Percentiles rank a stretch among this genome's conserved stretches.
phyloP scores from a whole-genome alignment of 2,888 invertebrate species.

The Melangyna quadrimaculata region DNA sequence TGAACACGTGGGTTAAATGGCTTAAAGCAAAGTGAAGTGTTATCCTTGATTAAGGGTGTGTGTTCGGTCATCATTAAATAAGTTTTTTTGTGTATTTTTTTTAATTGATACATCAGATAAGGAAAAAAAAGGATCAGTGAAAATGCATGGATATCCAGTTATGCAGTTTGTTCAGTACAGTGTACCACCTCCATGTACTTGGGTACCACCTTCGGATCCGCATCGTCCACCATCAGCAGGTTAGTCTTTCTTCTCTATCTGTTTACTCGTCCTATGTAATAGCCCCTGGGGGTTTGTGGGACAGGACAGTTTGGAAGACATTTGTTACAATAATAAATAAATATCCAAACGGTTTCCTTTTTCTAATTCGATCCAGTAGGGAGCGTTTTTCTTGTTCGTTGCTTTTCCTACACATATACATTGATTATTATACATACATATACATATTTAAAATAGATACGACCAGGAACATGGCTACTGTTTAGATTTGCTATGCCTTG shows the following conservation, averaged over 20 bases:
- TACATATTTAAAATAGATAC: not conserved
- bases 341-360: slow-evolving; percentile 26
- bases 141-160: slow-evolving; percentile 85
- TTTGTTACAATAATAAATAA: slow-evolving; percentile 28
- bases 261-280: not conserved
- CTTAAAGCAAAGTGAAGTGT: slow-evolving; percentile 47
- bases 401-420: not conserved
- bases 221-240: slow-evolving; percentile 76
- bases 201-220: slow-evolving; percentile 79
- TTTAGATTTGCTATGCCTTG: slow-evolving; percentile 1
- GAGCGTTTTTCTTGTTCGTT: slow-evolving; percentile 14
- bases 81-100: not conserved
- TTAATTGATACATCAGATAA: not conserved
- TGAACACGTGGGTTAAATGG: slow-evolving; percentile 61
- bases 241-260: slow-evolving; percentile 34
- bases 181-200: slow-evolving; percentile 81
- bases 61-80: not conserved
- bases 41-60: slow-evolving; percentile 33
- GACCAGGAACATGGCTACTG: not conserved
- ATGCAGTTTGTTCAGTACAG: slow-evolving; percentile 86
- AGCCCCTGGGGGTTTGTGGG: not conserved
- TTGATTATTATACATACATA: too few species aligned
- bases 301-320: not conserved
- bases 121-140: slow-evolving; percentile 45
- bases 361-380: slow-evolving; percentile 36